Base-by-base conservation (phyloP, 1,140 invertebrate species). In the Nebria ingens region DNA sequence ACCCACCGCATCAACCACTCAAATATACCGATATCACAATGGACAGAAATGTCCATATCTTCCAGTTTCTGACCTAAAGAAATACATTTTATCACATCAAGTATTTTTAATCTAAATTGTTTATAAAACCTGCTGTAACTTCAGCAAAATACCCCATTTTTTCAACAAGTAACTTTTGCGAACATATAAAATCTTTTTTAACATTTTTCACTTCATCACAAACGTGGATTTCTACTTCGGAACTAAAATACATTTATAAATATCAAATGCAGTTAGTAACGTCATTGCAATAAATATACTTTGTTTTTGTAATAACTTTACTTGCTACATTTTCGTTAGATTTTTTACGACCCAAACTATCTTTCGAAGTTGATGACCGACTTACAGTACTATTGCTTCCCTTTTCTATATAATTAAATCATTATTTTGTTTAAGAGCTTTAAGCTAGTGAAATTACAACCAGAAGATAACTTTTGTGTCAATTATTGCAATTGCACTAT, bases 1-100 rank as follows among this genome's bases (percentile, higher is more conserved):
- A 95, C 88, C 90, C 93, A 97, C 59, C 85, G 81, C 85, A 97
- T 93, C n/a, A 97, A 72, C 93, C 93, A 97, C 60, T 97, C 92
- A 69, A 97, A 97, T 58, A 89, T 86, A 51, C 80, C 83, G 50
- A 97, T 86, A 72, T 97, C 93, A 69, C 93, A 96, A 69, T 97
- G 92, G 0, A 96, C 92, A 0, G 92, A 94, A 60, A 97, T 95
- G 64, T 97, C 93, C 78, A 96, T 94, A 61, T 95, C 92, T 67
- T 93, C 90, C n/a, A 93, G 67, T 49, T 83, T 79, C 71, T 92
- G 89, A 6, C 89, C 78, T 71, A 54, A 61, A n/a, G n/a, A n/a
- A 56, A 51, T 22, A 22, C 21, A 52, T 50, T 23, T n/a, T 19
- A 25, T n/a, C 15, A 56, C n/a, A 38, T 22, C 40, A 23, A 55